A percentile compares a stretch with the other conserved stretches of the same genome.
Conservation (phyloP, 1,140 invertebrate genomes). For the Pseudomyrmex pallidus region DNA sequence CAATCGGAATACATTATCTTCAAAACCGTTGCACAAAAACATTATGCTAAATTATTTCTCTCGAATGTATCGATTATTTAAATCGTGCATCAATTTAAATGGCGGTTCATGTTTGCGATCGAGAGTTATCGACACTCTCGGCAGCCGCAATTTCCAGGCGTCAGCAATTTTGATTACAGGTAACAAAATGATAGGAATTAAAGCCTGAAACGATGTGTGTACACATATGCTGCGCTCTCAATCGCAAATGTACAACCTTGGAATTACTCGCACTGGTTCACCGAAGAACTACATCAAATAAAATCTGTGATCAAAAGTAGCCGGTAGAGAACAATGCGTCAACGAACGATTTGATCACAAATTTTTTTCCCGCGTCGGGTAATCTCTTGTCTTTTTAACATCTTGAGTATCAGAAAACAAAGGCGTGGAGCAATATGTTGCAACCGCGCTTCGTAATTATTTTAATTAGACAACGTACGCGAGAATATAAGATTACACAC, state of each 20-base stretch:
- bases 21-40: not conserved
- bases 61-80: not conserved
- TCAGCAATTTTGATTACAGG: constrained; percentile 37
- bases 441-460: not conserved
- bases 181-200: constrained; percentile 31
- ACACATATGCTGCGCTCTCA: constrained; percentile 45
- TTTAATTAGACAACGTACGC: too few species aligned
- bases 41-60: not conserved
- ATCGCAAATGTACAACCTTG: constrained; percentile 62
- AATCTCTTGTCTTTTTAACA: not conserved
- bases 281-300: not conserved
- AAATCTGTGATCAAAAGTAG: not conserved
- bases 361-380: not conserved
- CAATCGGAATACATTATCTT: constrained; percentile 10
- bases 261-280: not conserved
- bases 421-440: not conserved
- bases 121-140: constrained; percentile 29
- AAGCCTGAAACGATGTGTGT: constrained; percentile 23
- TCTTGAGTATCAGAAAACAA: not conserved
- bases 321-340: not conserved
- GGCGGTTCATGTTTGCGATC: constrained; percentile 3
- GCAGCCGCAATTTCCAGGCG: constrained; percentile 19
- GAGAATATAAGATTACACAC: too few species aligned
- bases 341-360: not conserved
- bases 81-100: not conserved